phyloP scores from a whole-genome alignment of 2,888 invertebrate species.

The Coelinius sp. region DNA sequence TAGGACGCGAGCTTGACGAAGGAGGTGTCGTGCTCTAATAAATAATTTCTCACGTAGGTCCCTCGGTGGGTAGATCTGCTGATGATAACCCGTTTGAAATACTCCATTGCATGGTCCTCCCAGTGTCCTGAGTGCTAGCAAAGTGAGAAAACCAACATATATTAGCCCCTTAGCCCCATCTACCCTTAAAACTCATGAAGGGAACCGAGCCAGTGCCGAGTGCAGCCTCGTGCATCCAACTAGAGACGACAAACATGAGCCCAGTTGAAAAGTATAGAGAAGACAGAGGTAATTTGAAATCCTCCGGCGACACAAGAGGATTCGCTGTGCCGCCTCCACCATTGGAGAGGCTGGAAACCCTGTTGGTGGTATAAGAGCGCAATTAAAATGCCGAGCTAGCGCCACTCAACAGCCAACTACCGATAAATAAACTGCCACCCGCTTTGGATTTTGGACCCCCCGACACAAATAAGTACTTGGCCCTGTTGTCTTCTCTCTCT shows the following conservation, averaged over 20 bases:
- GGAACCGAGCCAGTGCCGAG: not conserved
- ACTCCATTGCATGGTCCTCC: constrained; percentile 51
- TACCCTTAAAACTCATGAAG: not conserved
- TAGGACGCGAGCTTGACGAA: constrained; percentile 57
- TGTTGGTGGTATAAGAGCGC: constrained; percentile 66
- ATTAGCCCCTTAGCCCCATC: not conserved
- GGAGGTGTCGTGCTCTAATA: constrained; percentile 68
- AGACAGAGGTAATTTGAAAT: constrained; percentile 57
- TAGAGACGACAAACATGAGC: constrained; percentile 5
- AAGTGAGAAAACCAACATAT: constrained; percentile 21
- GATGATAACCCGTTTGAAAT: constrained; percentile 70
- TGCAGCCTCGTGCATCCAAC: constrained; percentile 22
- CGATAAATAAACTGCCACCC: constrained; percentile 68
- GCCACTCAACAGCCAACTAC: constrained; percentile 69
- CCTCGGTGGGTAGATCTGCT: constrained; percentile 67
- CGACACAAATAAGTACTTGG: not conserved
- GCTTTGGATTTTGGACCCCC: constrained; percentile 30
- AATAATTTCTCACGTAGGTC: constrained; percentile 70
- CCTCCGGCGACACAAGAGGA: constrained; percentile 52
- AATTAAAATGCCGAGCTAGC: constrained; percentile 71
- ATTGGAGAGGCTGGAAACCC: constrained; percentile 15
- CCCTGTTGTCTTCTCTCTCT: constrained; percentile 13
- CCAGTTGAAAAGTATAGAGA: not conserved
- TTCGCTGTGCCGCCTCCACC: constrained; percentile 44
- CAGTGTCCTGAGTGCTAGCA: not conserved